Evolutionary conservation across 2,797 vertebrate genomes (phyloP).

Genomic region (Saxicola maurus): DNA sequence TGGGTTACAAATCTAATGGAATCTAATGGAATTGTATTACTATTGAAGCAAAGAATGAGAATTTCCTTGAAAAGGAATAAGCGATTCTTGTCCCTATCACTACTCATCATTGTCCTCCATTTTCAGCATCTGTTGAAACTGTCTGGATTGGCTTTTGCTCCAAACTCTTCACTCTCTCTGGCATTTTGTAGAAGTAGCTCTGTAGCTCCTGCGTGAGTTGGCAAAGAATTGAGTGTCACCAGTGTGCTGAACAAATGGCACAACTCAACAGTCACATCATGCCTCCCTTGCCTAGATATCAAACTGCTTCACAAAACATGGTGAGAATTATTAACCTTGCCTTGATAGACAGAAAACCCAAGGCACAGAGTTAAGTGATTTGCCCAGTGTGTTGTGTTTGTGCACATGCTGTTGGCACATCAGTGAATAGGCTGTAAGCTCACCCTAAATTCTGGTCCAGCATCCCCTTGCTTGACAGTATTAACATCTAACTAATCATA

Average conservation of each 20-base stretch:
- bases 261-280: neutral
- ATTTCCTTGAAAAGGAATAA: neutral
- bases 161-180: neutral
- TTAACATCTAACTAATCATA: neutral
- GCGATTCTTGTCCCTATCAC: neutral
- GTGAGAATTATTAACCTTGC: neutral
- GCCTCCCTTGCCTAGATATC: neutral
- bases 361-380: neutral
- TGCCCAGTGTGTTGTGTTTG: neutral
- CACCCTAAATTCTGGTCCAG: neutral
- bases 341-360: neutral
- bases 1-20: neutral
- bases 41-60: neutral
- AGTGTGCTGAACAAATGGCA: neutral
- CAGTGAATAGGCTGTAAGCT: accelerated
- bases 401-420: neutral
- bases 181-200: neutral
- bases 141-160: neutral
- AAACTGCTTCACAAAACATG: neutral
- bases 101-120: neutral
- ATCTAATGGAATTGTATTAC: neutral
- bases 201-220: neutral
- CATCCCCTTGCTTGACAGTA: neutral
- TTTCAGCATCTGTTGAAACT: neutral
- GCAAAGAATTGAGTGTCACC: neutral